Base-by-base conservation (phyloP, 2,888 invertebrate genomes). In the Noctua pronuba region DNA sequence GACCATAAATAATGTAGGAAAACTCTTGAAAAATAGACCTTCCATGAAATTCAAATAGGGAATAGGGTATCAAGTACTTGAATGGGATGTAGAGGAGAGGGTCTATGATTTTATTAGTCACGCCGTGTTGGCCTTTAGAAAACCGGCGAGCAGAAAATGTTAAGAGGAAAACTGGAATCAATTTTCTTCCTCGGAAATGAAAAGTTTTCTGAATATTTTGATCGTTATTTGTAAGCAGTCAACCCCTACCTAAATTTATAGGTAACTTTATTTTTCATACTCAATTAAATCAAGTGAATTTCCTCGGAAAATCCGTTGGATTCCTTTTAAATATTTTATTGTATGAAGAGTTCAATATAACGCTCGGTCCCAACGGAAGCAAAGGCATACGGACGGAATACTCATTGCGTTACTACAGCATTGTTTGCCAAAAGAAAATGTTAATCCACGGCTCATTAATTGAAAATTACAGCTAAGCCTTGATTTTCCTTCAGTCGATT, bases 361-460 rank as follows among this genome's bases (percentile, higher is more conserved):
- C 90, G 90, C 89, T 88, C 85, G 88, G 92, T 92, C 93, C 92
- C 95, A 93, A 78, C 95, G 95, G 95, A 95, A 95, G 91, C 88
- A 82, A 80, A 80, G 80, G 90, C 88, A 89, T 92, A 91, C 92
- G 90, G 82, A 90, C 91, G 84, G 96, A 95, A 96, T 96, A 94
- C 93, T 93, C 92, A 95, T 92, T 88, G 89, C 83, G 89, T 90
- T 94, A 91, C 92, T 91, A 93, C 90, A 91, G 93, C 92, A 93
- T 94, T 92, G 94, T 93, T 88, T 91, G 93, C 96, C 96, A 95
- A 96, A 96, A 93, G 93, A 93, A 94, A 95, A 96, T 96, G 96
- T 93, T 95, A 96, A 96, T 96, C 95, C 93, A 90, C 90, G 90
- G 91, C 92, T 94, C 92, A 93, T 93, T 94, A 95, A 93, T 93